Percentiles rank a stretch among this genome's conserved stretches.
These are phyloP conservation scores for Mamestra configurata DNA, from an alignment of 1,140 invertebrate species.

Conservation along the genomic window DNA sequence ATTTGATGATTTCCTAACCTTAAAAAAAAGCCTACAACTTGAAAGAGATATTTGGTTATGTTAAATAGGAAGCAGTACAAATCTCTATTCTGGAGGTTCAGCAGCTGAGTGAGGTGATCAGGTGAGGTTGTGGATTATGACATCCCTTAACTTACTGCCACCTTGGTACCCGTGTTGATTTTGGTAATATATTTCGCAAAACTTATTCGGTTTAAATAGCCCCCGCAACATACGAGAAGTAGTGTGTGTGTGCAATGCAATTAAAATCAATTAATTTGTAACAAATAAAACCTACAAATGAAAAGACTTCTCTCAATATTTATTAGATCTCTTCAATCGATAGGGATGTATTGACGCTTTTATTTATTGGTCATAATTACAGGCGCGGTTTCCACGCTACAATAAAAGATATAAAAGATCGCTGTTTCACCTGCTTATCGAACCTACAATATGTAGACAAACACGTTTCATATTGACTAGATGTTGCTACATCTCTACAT, in stretches of 20 bases:
- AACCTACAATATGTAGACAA: constrained; percentile 6
- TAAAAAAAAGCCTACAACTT: too few relatives aligned
- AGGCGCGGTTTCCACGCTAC: background rate
- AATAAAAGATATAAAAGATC: constrained; percentile 27
- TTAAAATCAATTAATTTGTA: constrained; percentile 10
- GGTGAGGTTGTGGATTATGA: too few relatives aligned
- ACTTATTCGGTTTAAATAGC: too few relatives aligned
- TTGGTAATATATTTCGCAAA: too few relatives aligned
- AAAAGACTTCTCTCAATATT: constrained; percentile 15
- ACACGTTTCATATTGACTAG: background rate
- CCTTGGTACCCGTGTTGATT: too few relatives aligned
- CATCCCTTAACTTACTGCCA: too few relatives aligned
- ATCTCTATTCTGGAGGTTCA: too few relatives aligned
- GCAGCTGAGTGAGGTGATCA: too few relatives aligned
- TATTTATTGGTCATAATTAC: constrained; percentile 47
- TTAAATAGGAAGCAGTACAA: too few relatives aligned
- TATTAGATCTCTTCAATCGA: constrained; percentile 19
- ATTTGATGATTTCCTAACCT: too few relatives aligned
- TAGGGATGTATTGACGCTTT: constrained; percentile 16
- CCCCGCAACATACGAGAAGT: too few relatives aligned
- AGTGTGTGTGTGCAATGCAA: background rate
- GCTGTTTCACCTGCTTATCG: constrained; percentile 11
- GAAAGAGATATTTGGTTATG: too few relatives aligned
- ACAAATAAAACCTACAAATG: constrained; percentile 13
- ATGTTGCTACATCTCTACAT: background rate